Evolutionary conservation across 1,140 invertebrate genomes (phyloP).

Genomic region (Cataglyphis hispanica): DNA sequence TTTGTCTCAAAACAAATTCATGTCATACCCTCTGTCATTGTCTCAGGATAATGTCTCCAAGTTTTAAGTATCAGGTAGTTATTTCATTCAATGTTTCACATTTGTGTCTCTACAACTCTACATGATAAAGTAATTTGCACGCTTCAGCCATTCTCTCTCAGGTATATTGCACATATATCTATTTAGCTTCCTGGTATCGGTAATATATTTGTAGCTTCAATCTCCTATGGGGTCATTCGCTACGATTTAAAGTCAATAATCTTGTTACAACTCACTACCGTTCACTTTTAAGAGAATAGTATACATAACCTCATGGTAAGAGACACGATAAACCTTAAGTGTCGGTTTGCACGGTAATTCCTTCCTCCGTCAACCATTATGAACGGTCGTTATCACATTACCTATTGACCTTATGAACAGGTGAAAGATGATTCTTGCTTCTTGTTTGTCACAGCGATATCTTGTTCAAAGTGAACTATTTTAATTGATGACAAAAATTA

Average conservation of each 20-base stretch:
- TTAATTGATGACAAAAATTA: background rate
- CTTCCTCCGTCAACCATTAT: slow-evolving; percentile 77
- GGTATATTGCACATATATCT: slow-evolving; percentile 1
- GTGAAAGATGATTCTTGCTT: slow-evolving; percentile 69
- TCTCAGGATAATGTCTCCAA: too few relatives aligned
- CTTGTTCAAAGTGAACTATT: background rate
- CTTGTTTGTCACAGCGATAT: slow-evolving; percentile 30
- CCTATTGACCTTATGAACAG: slow-evolving; percentile 78
- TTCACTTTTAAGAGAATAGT: slow-evolving; percentile 78
- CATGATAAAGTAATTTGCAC: slow-evolving; percentile 41
- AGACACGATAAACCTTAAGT: slow-evolving; percentile 78
- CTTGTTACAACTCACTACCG: slow-evolving; percentile 78
- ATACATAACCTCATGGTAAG: slow-evolving; percentile 77
- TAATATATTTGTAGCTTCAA: slow-evolving; percentile 78
- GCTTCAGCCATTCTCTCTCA: background rate
- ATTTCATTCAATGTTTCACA: background rate
- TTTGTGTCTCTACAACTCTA: slow-evolving; percentile 3
- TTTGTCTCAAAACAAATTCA: background rate
- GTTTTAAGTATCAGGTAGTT: background rate
- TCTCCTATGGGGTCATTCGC: slow-evolving; percentile 75
- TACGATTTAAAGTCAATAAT: slow-evolving; percentile 78
- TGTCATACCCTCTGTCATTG: background rate
- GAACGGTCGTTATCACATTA: slow-evolving; percentile 77
- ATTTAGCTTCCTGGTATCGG: slow-evolving; percentile 63
- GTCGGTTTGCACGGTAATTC: slow-evolving; percentile 78